phyloP scores from a whole-genome alignment of 2,797 vertebrate genomes.

The Phrynocephalus forsythii region DNA sequence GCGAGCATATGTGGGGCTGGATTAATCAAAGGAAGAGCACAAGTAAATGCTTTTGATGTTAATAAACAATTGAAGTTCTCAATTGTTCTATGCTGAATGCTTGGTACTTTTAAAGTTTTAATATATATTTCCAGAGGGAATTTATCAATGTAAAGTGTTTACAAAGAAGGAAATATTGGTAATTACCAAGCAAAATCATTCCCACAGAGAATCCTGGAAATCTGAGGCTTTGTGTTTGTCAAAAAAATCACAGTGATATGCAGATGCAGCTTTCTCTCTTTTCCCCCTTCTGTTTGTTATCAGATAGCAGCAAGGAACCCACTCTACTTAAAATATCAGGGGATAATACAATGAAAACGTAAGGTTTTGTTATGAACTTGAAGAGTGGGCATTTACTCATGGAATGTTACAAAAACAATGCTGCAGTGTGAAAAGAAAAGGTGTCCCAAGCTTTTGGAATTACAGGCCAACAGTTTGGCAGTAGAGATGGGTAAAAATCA shows the following conservation, averaged over 20 bases:
- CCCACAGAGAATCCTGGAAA: constrained; percentile 67
- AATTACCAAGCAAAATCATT: constrained; percentile 72
- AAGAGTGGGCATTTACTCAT: not conserved
- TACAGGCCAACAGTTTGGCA: no score
- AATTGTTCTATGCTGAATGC: constrained; percentile 22
- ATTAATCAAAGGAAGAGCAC: constrained; percentile 21
- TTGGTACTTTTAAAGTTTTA: constrained; percentile 26
- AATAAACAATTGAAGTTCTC: constrained; percentile 30
- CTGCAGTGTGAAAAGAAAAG: not conserved
- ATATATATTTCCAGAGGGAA: constrained; percentile 71
- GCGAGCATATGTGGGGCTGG: constrained; percentile 25
- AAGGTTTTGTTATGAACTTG: not conserved
- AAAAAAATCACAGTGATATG: constrained; percentile 35
- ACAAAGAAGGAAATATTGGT: constrained; percentile 61
- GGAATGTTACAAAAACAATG: not conserved
- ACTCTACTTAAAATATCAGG: constrained; percentile 52
- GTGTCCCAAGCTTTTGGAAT: not conserved
- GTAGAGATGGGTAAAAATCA: no score
- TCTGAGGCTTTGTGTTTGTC: constrained; percentile 59
- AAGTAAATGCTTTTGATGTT: constrained; percentile 28
- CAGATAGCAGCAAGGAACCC: constrained; percentile 7
- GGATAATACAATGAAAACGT: constrained; percentile 48
- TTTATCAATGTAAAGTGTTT: constrained; percentile 60
- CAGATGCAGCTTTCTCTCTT: constrained; percentile 33
- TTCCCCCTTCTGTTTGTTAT: not conserved